Evolutionary conservation across 1,140 invertebrate species (phyloP).

Genomic region (Campoletis sonorensis): DNA sequence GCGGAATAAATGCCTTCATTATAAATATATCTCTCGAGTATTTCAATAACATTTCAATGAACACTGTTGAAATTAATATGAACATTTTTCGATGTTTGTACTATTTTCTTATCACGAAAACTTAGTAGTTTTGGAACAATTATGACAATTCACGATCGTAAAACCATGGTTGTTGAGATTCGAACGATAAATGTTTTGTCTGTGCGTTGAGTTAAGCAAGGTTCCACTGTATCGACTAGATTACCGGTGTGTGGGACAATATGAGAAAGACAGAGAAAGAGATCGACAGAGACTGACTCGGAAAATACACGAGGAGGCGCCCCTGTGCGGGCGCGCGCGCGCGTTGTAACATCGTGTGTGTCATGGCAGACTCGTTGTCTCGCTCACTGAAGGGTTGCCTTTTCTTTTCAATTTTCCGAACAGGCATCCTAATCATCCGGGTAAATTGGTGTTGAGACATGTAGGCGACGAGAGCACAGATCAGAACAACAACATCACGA

Average conservation of each 20-base stretch:
- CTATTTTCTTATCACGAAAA: too few relatives aligned
- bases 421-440: conserved; percentile 70
- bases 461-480: conserved; percentile 82
- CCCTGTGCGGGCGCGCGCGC: neutral
- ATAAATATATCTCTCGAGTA: too few relatives aligned
- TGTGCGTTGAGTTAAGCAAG: neutral
- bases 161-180: neutral
- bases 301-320: conserved; percentile 17
- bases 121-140: too few relatives aligned
- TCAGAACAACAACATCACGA: conserved; percentile 88
- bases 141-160: too few relatives aligned
- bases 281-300: neutral
- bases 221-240: neutral
- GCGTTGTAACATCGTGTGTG: conserved; percentile 33
- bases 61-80: too few relatives aligned
- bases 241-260: neutral
- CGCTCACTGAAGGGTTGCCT: conserved; percentile 50
- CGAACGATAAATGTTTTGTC: neutral
- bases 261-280: neutral
- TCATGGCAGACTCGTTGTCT: conserved; percentile 41
- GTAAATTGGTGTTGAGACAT: conserved; percentile 71
- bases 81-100: too few relatives aligned
- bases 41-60: too few relatives aligned
- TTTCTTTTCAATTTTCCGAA: conserved; percentile 47
- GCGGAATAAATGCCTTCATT: too few relatives aligned